Evolutionary conservation across 1,140 invertebrate genomes (phyloP).

Genomic region (Aporrectodea caliginosa): DNA sequence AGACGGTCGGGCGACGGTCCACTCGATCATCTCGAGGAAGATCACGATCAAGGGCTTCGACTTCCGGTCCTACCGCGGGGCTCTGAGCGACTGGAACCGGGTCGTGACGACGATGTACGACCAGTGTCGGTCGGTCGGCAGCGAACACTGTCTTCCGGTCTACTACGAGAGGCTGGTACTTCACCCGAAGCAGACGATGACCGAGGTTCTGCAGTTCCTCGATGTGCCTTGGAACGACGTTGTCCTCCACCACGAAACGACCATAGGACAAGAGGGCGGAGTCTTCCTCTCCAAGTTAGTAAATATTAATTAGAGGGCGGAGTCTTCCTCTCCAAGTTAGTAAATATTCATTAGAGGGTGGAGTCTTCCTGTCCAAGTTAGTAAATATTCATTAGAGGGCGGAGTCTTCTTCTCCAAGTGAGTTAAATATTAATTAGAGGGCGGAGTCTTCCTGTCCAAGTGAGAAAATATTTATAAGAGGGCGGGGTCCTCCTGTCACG

Average conservation of each 20-base stretch:
- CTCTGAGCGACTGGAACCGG: conserved; percentile 90
- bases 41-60: conserved; percentile 98
- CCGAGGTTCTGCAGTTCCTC: conserved; percentile 82
- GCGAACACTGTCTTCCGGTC: conserved; percentile 77
- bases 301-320: conserved; percentile 66
- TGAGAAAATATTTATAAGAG: conserved; percentile 62
- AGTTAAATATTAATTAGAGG: conserved; percentile 61
- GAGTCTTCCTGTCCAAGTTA: conserved; percentile 80
- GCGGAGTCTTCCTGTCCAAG: conserved; percentile 81
- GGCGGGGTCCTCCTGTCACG: conserved; percentile 80
- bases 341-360: conserved; percentile 63
- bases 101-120: conserved; percentile 90
- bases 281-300: conserved; percentile 79
- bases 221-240: conserved; percentile 91
- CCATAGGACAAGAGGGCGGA: conserved; percentile 91
- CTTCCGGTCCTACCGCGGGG: conserved; percentile 84
- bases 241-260: conserved; percentile 93
- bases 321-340: conserved; percentile 79
- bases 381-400: conserved; percentile 62
- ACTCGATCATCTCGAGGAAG: conserved; percentile 96
- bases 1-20: conserved; percentile 93
- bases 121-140: conserved; percentile 80
- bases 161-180: conserved; percentile 96
- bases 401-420: conserved; percentile 83
- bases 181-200: conserved; percentile 84